A percentile compares a stretch with the other conserved stretches of the same genome.
Conservation (phyloP, 2,888 invertebrate species). For the Leptopilina syphax region DNA sequence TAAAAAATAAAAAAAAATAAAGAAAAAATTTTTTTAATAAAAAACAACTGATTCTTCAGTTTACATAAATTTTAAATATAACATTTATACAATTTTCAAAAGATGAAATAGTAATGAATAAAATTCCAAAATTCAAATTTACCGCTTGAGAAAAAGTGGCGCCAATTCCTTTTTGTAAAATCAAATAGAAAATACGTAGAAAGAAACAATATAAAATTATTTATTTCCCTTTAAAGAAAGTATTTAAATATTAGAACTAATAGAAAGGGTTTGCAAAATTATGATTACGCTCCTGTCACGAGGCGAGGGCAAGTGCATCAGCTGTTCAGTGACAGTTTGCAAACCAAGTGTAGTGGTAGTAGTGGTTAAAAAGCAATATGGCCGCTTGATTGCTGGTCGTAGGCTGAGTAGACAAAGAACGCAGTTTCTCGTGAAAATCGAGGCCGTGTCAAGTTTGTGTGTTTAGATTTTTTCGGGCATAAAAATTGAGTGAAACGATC, state of each 20-base stretch:
- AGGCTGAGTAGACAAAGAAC: constrained; percentile 67
- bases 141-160: background rate
- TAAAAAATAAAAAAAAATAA: background rate
- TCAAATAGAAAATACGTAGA: no score
- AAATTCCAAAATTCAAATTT: background rate
- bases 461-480: constrained; percentile 46
- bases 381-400: constrained; percentile 73
- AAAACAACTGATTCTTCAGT: no score
- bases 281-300: constrained; percentile 42
- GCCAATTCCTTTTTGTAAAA: background rate
- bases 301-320: constrained; percentile 65
- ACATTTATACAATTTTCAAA: background rate
- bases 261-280: background rate
- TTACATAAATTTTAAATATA: background rate
- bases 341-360: constrained; percentile 60
- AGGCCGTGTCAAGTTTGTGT: constrained; percentile 60
- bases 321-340: constrained; percentile 75
- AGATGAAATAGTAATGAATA: background rate
- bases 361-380: constrained; percentile 74
- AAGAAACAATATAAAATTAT: background rate
- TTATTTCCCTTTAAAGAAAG: background rate
- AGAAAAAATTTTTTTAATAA: background rate
- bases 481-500: constrained; percentile 49
- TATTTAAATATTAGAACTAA: background rate
- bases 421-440: constrained; percentile 69